phyloP scores from a whole-genome alignment of 53 echinoderm and acorn worm genomes.

The Mesocentrotus franciscanus region DNA sequence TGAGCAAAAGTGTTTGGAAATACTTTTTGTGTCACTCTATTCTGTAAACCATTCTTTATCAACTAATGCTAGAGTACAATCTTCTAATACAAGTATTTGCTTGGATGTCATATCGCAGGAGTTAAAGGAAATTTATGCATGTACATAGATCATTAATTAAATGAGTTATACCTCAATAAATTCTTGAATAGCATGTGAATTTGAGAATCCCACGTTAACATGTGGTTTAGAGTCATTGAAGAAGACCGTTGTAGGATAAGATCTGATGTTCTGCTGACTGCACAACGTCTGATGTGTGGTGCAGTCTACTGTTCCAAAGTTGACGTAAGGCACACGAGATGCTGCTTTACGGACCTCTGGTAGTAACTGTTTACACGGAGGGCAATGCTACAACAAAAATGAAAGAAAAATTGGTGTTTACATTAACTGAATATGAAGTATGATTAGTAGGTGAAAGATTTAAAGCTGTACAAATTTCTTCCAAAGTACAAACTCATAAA shows the following conservation, averaged over 20 bases:
- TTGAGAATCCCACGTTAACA: constrained; percentile 75
- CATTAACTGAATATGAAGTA: not conserved
- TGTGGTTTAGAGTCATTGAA: constrained; percentile 90
- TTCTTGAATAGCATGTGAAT: constrained; percentile 73
- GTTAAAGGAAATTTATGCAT: not conserved
- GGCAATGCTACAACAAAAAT: constrained; percentile 77
- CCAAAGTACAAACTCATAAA: not conserved
- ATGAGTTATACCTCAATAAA: constrained; percentile 84
- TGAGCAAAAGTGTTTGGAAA: not conserved
- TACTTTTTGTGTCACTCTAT: not conserved
- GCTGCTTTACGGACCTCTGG: constrained; percentile 90
- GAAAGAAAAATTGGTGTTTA: not conserved
- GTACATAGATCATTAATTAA: not conserved
- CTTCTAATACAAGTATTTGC: too few species aligned
- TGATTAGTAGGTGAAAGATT: not conserved
- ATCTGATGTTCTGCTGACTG: constrained; percentile 84
- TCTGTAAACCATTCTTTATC: too few species aligned
- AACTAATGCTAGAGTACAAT: too few species aligned
- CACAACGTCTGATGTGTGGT: constrained; percentile 85
- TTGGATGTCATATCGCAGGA: not conserved
- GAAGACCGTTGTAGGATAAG: constrained; percentile 94
- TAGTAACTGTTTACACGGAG: constrained; percentile 88
- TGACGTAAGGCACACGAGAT: constrained; percentile 68
- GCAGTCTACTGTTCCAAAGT: constrained; percentile 99
- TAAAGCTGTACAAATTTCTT: not conserved